Base-by-base conservation (phyloP, 2,113 vertebrate species). In the Macquaria australasica region DNA sequence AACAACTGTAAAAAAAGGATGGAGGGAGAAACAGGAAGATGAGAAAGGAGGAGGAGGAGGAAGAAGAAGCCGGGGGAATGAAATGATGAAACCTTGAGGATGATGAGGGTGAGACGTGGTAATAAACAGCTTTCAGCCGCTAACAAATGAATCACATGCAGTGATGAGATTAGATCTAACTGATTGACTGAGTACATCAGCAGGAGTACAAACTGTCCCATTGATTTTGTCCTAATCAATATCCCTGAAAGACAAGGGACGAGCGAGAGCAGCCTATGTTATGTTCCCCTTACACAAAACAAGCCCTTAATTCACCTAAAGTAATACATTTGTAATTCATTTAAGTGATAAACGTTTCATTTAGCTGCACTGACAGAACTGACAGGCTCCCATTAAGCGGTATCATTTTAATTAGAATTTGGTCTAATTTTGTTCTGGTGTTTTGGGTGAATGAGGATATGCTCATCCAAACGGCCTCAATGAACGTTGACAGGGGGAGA, bases 211-310 rank as follows among this genome's bases (percentile, higher is more conserved):
- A 84, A 86, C 67, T 50, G 80, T 79, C 74, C 69, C 82, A 85
- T 89, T 81, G 84, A 91, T 93, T 77, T 43, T 15, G 37, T 16
- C 41, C 63, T 77, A 34, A 91, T 92, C 89, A 66, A 90, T 93
- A 80, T 56, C 59, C 15, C 62, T 77, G 77, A 89, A 82, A 78
- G 80, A 86, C 79, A 43, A 16, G 37, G 28, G 56, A 88, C 62
- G 62, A 77, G 37, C 10, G 34, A 62, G 39, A 63, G 56, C 53
- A 67, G 68, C 72, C 25, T 6, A 56, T 37, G 20, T 34, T 80
- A 12, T 41, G 71, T 58, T 75, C 23, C 71, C n/a, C 72, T 67
- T 14, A 34, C 81, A 55, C 64, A 64, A 83, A 87, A 79, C 78
- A 78, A 73, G 58, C 25, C 37, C 76, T 80, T 85, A 75, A 88